Base-by-base conservation (phyloP, 2,113 vertebrate species). In the Oriolus oriolus region DNA sequence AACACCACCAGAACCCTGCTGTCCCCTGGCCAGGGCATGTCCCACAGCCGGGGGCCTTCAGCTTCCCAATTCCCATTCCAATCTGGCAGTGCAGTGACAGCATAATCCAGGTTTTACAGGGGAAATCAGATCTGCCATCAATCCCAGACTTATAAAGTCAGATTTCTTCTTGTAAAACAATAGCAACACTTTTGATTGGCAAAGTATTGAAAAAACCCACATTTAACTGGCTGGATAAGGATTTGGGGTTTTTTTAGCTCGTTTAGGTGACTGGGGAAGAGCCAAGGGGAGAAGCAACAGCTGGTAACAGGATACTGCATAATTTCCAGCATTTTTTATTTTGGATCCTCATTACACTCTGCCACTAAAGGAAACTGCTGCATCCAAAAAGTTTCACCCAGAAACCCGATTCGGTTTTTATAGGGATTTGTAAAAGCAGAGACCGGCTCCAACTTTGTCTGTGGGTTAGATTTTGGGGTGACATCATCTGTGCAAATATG, bases 121-220 rank as follows among this genome's bases (percentile, higher is more conserved):
- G 75, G 82, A 70, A 89, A 88, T 68, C 73, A 84, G 76, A 57
- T 30, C 88, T 47, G 47, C 61, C 87, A 86, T 93, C 96, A 91
- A 85, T 96, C 94, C 98, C 97, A 97, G 94, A 85, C 93, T 93
- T 88, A 90, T 30, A 91, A 95, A 97, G 90, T 97, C 95, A 92
- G 64, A 89, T 98, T 98, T 96, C 95, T 96, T 71, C 97, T 90
- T 74, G 76, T 96, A 94, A 89, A 94, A 79, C 44, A 86, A 41
- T 74, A 95, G n/a, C 82, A 74, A 84, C 74, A n/a, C 60, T 93
- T 95, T 87, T 70, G 78, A 93, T 37, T 95, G 95, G 90, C 92
- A 80, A 85, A 89, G 59, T 79, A 47, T 63, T 84, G 18, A 75
- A 76, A 41, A 93, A 26, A 1, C 7, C 37, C 3, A 3, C 53